Evolutionary conservation across 2,113 vertebrate species (phyloP), one percentile per base, ranked within the genome.

Genomic region (Aptenodytes patagonicus): DNA sequence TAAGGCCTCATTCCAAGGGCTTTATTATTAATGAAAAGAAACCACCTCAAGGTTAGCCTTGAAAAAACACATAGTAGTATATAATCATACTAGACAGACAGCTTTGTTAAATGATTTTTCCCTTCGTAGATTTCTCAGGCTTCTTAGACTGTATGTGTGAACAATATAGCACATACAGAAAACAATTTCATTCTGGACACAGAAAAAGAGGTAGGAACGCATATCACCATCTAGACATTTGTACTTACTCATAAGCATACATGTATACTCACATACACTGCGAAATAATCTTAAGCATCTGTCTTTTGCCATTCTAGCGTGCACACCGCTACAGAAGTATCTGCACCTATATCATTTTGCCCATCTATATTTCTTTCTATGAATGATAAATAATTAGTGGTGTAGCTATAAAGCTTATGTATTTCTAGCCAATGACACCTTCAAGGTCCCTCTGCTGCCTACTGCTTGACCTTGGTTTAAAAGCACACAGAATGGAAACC

Each of bases 381-480:
- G 94, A 97, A 98, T 98, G 98, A 98, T 98, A 98, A 99, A 98
- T 99, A 99, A 98, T 97, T 98, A 98, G 98, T 97, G 89, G 95
- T 95, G 87, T 83, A 97, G 97, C 96, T 97, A 97, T 97, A 97
- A 98, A 99, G 98, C 98, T 98, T 98, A 98, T 98, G 98, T 97
- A 99, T 99, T 98, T 98, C 98, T 97, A 98, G 98, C 98, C 98
- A 99, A 98, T 98, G 98, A 99, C 98, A 97, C 95, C 96, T 98
- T 98, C 99, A 99, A 99, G 99, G 99, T 98, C 98, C 94, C 98
- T 98, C 90, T 97, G 93, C 98, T 98, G 98, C 98, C 97, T 98
- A 95, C 97, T 65, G 70, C 95, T 97, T 99, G 98, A 99, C 99
- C 99, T 99, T 99, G 98, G 94, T 98, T 98, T 98, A 98, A 98